phyloP scores from a whole-genome alignment of 37 sponge, comb jelly and placozoan species.

The Theonella swinhoei region DNA sequence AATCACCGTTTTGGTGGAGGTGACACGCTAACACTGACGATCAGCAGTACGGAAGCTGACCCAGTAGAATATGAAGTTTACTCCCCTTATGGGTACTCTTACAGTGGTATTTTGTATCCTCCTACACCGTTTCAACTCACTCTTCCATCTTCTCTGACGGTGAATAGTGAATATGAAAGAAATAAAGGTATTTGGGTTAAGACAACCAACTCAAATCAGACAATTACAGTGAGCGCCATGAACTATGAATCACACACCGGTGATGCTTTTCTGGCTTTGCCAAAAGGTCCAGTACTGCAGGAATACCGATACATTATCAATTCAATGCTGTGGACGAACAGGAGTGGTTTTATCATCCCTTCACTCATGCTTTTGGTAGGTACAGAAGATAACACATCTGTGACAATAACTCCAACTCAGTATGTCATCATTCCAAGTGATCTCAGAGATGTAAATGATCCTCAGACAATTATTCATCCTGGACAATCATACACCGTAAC shows the following conservation, averaged over 20 bases:
- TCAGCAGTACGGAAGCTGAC: neutral
- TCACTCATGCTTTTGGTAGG: neutral
- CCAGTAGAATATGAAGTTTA: neutral
- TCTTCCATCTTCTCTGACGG: neutral
- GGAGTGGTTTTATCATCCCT: neutral
- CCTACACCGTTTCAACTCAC: neutral
- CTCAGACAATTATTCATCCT: neutral
- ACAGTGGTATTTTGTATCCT: neutral
- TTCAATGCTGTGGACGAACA: neutral
- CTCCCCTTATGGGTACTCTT: neutral
- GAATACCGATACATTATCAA: neutral
- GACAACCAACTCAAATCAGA: neutral
- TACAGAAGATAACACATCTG: neutral
- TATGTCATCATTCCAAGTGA: conserved; percentile 39
- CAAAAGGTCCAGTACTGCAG: neutral
- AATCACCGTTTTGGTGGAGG: neutral
- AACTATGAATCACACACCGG: conserved; percentile 30
- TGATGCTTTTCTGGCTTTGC: conserved; percentile 62
- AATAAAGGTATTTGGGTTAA: conserved; percentile 17
- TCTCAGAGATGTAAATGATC: neutral
- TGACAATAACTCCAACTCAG: neutral
- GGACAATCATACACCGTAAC: neutral
- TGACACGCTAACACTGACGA: neutral
- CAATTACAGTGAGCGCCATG: conserved; percentile 18
- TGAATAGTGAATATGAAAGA: neutral